Evolutionary conservation across 2,888 invertebrate genomes (phyloP).

Genomic region (Agapetus fuscipes): DNA sequence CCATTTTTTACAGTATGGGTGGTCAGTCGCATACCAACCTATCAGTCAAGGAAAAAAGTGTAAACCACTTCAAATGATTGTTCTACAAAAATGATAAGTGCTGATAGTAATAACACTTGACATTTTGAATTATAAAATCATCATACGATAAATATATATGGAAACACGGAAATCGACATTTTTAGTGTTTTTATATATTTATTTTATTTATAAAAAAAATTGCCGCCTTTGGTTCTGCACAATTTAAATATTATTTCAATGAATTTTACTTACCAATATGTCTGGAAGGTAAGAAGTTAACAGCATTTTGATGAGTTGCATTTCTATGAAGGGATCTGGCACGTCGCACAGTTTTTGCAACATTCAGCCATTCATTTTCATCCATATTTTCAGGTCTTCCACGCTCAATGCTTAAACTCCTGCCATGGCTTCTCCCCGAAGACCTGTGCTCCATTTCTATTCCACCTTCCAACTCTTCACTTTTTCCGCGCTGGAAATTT

Average conservation of each 20-base stretch:
- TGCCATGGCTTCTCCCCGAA: conserved; percentile 1
- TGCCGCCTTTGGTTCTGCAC: no score
- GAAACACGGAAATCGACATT: neutral
- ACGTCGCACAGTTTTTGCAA: conserved; percentile 13
- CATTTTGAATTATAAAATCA: no score
- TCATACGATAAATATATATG: neutral
- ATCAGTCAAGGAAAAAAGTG: no score
- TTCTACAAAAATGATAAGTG: no score
- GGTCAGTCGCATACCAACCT: no score
- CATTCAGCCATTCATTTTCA: conserved; percentile 2
- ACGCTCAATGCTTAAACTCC: conserved; percentile 8
- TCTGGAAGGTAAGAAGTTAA: conserved; percentile 42
- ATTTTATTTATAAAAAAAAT: conserved; percentile 16
- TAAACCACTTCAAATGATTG: no score
- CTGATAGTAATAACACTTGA: no score
- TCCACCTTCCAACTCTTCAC: no score
- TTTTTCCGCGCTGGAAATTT: no score
- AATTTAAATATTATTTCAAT: no score
- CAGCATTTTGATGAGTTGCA: conserved; percentile 24
- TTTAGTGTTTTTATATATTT: neutral
- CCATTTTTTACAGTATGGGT: no score
- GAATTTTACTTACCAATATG: conserved; percentile 27
- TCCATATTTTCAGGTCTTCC: neutral
- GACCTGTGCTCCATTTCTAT: conserved; percentile 5
- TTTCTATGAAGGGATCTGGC: conserved; percentile 18